These are phyloP conservation scores for Spea multiplicata DNA, from an alignment of 2,113 vertebrate species.

Conservation along the genomic window DNA sequence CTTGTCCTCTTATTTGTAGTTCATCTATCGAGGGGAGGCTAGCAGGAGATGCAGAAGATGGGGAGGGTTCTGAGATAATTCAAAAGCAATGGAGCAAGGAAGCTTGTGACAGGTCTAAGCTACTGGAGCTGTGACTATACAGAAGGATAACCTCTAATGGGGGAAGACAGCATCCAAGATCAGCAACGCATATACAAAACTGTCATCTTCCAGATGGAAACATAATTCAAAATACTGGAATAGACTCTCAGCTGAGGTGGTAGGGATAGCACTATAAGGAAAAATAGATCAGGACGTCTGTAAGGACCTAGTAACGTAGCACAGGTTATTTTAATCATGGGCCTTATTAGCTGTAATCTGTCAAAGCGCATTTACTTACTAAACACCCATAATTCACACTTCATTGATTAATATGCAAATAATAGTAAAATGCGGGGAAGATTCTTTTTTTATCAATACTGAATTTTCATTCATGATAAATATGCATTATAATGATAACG, in stretches of 20 bases:
- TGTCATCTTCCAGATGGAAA: conserved; percentile 4
- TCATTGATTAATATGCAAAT: too few species aligned
- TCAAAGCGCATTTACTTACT: too few species aligned
- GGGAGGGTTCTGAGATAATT: conserved; percentile 88
- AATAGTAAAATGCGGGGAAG: too few species aligned
- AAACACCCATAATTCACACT: too few species aligned
- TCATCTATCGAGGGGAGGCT: conserved; percentile 82
- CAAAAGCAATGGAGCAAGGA: conserved; percentile 94
- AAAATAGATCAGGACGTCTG: too few species aligned
- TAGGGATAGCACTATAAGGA: background rate
- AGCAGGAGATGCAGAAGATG: conserved; percentile 75
- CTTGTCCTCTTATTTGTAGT: conserved; percentile 84
- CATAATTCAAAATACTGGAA: background rate
- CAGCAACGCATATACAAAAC: conserved; percentile 7
- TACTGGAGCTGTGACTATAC: conserved; percentile 81
- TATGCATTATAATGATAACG: too few species aligned
- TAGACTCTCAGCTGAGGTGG: background rate
- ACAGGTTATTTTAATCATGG: too few species aligned
- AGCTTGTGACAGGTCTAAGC: conserved; percentile 92
- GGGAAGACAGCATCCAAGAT: conserved; percentile 9
- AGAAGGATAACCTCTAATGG: conserved; percentile 47
- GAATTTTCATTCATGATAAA: too few species aligned
- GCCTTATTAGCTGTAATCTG: too few species aligned
- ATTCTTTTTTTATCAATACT: too few species aligned
- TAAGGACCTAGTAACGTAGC: too few species aligned